A percentile compares a stretch with the other conserved stretches of the same genome.
These are phyloP conservation scores for Hypomesus transpacificus DNA, from an alignment of 2,113 vertebrate species.

Conservation along the genomic window DNA sequence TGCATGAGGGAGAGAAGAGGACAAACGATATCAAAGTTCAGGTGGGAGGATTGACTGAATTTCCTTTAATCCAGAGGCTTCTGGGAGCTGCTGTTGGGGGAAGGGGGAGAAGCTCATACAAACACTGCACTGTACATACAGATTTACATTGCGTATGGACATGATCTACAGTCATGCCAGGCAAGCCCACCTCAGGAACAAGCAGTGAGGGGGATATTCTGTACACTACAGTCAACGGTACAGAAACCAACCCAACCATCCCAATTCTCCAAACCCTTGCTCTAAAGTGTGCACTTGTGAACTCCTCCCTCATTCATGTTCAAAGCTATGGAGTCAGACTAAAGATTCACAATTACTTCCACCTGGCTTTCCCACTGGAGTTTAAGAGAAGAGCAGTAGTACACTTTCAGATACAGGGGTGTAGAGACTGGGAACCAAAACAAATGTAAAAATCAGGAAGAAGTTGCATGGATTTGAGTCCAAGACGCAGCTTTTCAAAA, in stretches of 20 bases:
- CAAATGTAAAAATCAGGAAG: constrained; percentile 4
- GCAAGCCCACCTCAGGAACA: constrained; percentile 22
- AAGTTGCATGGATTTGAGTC: constrained; percentile 1
- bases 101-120: constrained; percentile 53
- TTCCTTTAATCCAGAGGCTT: constrained; percentile 61
- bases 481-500: constrained; percentile 11
- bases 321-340: not conserved
- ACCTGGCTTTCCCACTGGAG: not conserved
- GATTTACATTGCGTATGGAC: constrained; percentile 56
- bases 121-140: constrained; percentile 67
- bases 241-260: constrained; percentile 17
- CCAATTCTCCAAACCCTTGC: constrained; percentile 26
- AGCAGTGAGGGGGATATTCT: constrained; percentile 21
- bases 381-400: not conserved
- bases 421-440: constrained; percentile 21
- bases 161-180: constrained; percentile 39
- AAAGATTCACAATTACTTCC: too few relatives aligned
- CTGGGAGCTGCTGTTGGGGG: constrained; percentile 22
- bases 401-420: not conserved
- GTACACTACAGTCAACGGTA: constrained; percentile 28
- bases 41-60: constrained; percentile 48
- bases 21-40: constrained; percentile 20
- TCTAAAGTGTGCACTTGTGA: constrained; percentile 11
- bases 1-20: constrained; percentile 1
- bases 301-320: not conserved